Base-by-base conservation (phyloP, 2,113 vertebrate species). In the Strix aluco region DNA sequence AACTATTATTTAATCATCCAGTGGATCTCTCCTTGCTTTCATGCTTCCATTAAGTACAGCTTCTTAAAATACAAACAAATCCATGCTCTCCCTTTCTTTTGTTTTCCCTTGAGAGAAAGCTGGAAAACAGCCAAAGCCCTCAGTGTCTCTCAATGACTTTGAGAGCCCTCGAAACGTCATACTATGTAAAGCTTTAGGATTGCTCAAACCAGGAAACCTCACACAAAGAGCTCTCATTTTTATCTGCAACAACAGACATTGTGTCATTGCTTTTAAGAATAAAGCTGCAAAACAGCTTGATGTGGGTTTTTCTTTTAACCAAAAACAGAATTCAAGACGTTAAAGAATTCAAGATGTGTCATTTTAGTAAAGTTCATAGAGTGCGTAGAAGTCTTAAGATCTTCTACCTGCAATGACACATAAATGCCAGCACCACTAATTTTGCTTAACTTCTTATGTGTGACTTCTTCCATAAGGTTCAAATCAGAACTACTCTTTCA, bases 321-420 rank as follows among this genome's bases (percentile, higher is more conserved):
- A 88, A 65, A 77, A 84, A 0, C 19, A 46, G 44, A 17, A 46
- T 46, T 46, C 44, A 66, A 26, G 38, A 23, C 12, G 29, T 85
- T 93, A 54, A 92, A 75, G 58, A 81, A 46, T 85, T 90, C 74
- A 82, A 70, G 72, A 95, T 58, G 67, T 57, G 74, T 81, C 27
- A 42, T 55, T 90, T 96, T 21, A 57, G 36, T 65, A 1, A 86
- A 93, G 78, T 69, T 90, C 70, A 21, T 15, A 32, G 69, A 34
- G 57, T 47, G 13, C 6, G 2, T 36, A 72, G 78, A 73, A 77
- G 30, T 79, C 42, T 40, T 32, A 42, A 86, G 34, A 32, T 58
- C 14, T 79, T 70, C 38, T 81, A 96, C 95, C 96, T 97, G 91
- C 78, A 87, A 44, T 72, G 93, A 79, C 57, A 79, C 57, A 36